Evolutionary conservation across 2,797 vertebrate species (phyloP).

Genomic region (Tolypeutes matacus): DNA sequence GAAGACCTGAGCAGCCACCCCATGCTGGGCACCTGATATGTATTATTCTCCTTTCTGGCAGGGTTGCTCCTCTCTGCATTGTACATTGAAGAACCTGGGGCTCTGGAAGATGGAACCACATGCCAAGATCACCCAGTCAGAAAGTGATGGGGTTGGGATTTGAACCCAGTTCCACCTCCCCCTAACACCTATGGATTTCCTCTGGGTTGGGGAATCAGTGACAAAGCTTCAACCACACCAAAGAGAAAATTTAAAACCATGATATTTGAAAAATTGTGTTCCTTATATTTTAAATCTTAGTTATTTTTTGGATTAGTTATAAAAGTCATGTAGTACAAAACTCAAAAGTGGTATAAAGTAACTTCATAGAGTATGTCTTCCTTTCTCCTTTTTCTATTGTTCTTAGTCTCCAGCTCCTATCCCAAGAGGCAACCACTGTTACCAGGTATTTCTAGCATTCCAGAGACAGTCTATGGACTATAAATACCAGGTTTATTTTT

Average conservation of each 20-base stretch:
- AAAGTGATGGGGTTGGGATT: not conserved
- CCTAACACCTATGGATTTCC: not conserved
- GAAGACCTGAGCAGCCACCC: not conserved
- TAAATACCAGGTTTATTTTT: not conserved
- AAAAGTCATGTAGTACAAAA: not conserved
- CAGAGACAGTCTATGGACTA: not conserved
- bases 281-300: not conserved
- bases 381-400: not conserved
- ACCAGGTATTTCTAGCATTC: not conserved
- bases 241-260: not conserved
- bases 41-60: not conserved
- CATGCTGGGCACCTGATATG: fast-evolving
- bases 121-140: not conserved
- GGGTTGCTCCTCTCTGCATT: not conserved
- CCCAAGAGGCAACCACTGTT: not conserved
- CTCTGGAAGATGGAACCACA: not conserved
- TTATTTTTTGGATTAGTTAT: not conserved
- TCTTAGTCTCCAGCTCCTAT: fast-evolving
- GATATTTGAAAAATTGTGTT: not conserved
- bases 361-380: not conserved
- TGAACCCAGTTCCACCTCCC: not conserved
- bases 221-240: not conserved
- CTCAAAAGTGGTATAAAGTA: not conserved
- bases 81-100: not conserved
- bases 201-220: not conserved